phyloP scores from a whole-genome alignment of 2,113 vertebrate species.

The Caretta caretta region DNA sequence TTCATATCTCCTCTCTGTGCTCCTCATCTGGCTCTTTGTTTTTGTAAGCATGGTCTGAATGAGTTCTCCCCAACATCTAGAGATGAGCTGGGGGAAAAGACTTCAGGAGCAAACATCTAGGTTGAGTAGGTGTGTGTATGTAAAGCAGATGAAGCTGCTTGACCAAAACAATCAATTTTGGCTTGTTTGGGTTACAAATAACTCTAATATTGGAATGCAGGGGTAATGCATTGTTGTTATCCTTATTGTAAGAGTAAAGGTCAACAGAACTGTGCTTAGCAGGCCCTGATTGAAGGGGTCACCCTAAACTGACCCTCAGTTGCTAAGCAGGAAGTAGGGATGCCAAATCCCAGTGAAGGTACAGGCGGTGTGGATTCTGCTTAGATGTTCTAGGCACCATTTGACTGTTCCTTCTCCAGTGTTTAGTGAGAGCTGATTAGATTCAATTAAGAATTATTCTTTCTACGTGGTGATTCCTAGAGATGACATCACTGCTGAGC shows the following conservation, averaged over 20 bases:
- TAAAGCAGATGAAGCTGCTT: background rate
- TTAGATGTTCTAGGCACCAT: background rate
- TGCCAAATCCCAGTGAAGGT: background rate
- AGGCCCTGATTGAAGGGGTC: background rate
- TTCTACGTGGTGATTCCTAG: background rate
- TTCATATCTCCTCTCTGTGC: background rate
- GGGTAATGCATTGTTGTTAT: background rate
- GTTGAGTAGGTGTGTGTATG: background rate
- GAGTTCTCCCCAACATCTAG: background rate
- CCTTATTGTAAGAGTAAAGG: background rate
- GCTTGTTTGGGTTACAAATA: background rate
- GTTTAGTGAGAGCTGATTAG: background rate
- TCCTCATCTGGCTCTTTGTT: background rate
- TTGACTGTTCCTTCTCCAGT: background rate
- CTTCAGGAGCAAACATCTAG: background rate
- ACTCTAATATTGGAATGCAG: background rate
- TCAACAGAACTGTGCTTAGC: background rate
- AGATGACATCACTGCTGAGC: background rate
- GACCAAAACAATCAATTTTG: background rate
- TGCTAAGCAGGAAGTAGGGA: background rate
- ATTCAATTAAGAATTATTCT: background rate
- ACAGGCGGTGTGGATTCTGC: background rate
- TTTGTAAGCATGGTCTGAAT: background rate
- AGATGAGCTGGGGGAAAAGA: background rate
- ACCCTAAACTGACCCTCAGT: background rate